Evolutionary conservation across 2,797 vertebrate species (phyloP).

Genomic region (Glossophaga mutica): DNA sequence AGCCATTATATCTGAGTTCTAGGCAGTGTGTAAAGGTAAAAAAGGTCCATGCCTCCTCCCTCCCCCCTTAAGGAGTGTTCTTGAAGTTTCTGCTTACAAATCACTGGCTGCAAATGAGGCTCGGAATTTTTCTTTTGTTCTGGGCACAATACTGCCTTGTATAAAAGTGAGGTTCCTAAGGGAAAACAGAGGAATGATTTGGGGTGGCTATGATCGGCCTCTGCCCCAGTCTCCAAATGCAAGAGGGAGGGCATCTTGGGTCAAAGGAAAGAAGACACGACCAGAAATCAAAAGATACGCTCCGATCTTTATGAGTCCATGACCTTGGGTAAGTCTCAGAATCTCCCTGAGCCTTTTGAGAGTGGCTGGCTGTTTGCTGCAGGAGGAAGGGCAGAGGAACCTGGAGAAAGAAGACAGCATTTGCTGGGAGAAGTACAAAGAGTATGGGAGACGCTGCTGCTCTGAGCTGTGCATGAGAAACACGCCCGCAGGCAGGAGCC

Average conservation of each 20-base stretch:
- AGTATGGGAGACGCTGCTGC: neutral
- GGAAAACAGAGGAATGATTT: neutral
- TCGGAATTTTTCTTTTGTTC: neutral
- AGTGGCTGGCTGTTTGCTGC: neutral
- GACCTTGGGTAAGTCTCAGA: neutral
- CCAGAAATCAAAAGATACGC: neutral
- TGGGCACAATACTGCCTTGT: neutral
- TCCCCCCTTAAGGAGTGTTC: neutral
- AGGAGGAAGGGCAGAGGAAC: neutral
- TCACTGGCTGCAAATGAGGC: neutral
- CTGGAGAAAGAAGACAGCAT: neutral
- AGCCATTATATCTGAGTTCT: neutral
- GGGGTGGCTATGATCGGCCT: neutral
- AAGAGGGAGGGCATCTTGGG: neutral
- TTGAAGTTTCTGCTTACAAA: constrained; percentile 17
- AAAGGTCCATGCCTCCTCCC: neutral
- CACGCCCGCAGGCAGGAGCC: neutral
- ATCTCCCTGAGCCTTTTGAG: neutral
- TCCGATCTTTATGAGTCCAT: neutral
- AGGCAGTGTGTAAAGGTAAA: neutral
- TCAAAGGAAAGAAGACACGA: neutral
- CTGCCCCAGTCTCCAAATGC: neutral
- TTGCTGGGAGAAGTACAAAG: neutral
- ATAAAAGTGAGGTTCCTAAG: neutral
- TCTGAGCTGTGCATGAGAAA: neutral